Evolutionary conservation across 2,113 vertebrate genomes (phyloP).

Genomic region (Pipra filicauda): DNA sequence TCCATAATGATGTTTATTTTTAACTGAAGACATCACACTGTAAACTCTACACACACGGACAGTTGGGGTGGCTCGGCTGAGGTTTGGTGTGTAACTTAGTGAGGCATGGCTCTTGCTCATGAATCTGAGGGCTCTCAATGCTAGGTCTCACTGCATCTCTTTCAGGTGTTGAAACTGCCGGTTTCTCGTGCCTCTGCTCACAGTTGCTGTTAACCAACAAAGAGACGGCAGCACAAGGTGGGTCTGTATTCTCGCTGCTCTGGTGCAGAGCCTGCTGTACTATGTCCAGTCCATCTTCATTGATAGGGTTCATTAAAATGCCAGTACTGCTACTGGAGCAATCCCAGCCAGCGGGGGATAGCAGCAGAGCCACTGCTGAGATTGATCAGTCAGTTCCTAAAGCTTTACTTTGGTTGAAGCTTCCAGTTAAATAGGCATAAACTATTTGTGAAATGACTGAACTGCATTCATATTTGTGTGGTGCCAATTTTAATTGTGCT

Average conservation of each 20-base stretch:
- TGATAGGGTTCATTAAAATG: background rate
- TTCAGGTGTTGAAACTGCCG: background rate
- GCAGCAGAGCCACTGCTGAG: background rate
- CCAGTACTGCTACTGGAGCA: background rate
- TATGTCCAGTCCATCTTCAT: background rate
- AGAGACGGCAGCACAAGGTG: background rate
- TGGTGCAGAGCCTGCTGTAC: background rate
- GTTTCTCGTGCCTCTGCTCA: background rate
- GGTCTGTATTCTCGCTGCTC: background rate
- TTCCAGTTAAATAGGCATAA: background rate
- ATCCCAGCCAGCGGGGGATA: background rate
- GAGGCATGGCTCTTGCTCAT: background rate
- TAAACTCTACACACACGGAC: rapidly evolving
- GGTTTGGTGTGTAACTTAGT: background rate
- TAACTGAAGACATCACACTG: background rate
- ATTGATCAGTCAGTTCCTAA: background rate
- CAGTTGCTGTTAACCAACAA: background rate
- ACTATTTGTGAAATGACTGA: background rate
- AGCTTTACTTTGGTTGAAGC: background rate
- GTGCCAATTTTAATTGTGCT: background rate
- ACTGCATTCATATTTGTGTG: background rate
- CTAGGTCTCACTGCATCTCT: background rate
- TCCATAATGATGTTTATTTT: background rate
- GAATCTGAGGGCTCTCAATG: background rate
- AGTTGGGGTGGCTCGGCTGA: rapidly evolving